Conservation (phyloP, 2,888 invertebrate genomes). For the Cephus runcator region DNA sequence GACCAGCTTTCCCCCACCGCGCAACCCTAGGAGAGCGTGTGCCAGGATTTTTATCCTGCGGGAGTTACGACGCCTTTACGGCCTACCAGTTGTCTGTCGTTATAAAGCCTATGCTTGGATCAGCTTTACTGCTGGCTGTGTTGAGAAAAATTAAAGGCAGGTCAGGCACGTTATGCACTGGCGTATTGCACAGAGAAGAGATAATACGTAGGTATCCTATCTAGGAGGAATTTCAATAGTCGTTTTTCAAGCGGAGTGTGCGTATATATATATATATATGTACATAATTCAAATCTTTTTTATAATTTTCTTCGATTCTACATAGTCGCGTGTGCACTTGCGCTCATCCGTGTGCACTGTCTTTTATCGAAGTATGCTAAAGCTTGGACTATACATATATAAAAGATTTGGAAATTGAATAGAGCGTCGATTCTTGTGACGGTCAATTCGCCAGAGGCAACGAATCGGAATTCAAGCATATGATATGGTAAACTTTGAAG, state of each 20-base stretch:
- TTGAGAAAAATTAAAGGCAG: slow-evolving; percentile 32
- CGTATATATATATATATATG: neutral
- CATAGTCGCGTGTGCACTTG: neutral
- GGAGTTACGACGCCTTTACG: slow-evolving; percentile 50
- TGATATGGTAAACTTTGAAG: slow-evolving; percentile 36
- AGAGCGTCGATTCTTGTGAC: neutral
- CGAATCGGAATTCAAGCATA: neutral
- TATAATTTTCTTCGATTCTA: neutral
- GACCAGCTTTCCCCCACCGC: slow-evolving; percentile 27
- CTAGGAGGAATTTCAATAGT: neutral
- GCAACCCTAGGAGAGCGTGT: slow-evolving; percentile 41
- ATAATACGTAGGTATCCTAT: neutral
- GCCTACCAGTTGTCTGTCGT: slow-evolving; percentile 34
- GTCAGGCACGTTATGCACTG: slow-evolving; percentile 33
- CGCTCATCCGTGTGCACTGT: neutral
- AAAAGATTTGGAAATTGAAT: neutral
- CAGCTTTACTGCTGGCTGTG: slow-evolving; percentile 28
- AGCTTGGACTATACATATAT: neutral
- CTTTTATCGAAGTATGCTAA: neutral
- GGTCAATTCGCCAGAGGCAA: neutral
- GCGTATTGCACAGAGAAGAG: neutral
- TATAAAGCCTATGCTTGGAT: slow-evolving; percentile 39
- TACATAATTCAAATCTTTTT: neutral
- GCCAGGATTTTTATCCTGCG: slow-evolving; percentile 54
- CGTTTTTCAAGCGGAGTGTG: neutral